Evolutionary conservation across 1,140 invertebrate genomes (phyloP).

Genomic region (Diuraphis noxia): DNA sequence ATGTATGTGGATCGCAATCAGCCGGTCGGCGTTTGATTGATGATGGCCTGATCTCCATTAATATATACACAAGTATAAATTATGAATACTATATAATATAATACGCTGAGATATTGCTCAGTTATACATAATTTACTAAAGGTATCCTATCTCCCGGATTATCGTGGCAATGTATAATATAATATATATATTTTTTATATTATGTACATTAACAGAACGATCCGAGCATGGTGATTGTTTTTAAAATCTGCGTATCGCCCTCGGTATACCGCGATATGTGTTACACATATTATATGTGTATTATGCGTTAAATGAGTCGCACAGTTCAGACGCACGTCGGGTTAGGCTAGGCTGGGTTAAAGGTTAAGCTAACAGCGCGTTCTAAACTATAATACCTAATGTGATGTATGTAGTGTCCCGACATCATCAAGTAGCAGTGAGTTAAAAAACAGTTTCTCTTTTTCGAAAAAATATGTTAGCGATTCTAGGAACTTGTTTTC

Average conservation of each 20-base stretch:
- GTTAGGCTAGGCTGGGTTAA: not conserved
- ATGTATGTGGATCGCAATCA: not conserved
- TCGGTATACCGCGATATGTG: not conserved
- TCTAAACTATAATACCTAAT: not conserved
- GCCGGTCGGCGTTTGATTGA: not conserved
- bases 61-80: too few species aligned
- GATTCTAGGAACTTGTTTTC: not conserved
- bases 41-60: not conserved
- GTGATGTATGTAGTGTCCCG: not conserved
- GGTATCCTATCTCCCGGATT: not conserved
- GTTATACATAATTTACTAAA: not conserved
- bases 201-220: not conserved
- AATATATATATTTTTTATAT: too few species aligned
- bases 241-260: not conserved
- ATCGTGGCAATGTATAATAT: too few species aligned
- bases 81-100: too few species aligned
- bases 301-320: not conserved
- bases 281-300: not conserved
- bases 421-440: not conserved
- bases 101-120: too few species aligned
- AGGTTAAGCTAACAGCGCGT: not conserved
- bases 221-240: not conserved
- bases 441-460: constrained; percentile 8
- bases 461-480: not conserved
- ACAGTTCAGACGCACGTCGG: not conserved